A percentile compares a stretch with the other conserved stretches of the same genome.
phyloP scores from a whole-genome alignment of 2,797 vertebrate species.

The Halcyon smyrnensis region DNA sequence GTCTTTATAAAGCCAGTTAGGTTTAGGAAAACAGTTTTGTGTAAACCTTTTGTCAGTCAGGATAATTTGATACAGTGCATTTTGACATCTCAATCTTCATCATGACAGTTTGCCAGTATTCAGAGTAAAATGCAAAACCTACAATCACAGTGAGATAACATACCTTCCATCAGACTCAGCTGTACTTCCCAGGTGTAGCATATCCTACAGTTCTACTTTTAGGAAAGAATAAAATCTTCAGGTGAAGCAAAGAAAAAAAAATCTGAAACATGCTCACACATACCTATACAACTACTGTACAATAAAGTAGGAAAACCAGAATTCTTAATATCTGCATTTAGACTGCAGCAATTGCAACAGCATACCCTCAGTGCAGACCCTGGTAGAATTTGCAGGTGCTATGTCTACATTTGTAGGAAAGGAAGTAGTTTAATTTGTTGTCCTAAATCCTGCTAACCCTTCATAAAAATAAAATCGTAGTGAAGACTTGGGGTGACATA shows the following conservation, averaged over 20 bases:
- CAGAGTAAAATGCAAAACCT: conserved; percentile 17
- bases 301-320: not conserved
- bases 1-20: not conserved
- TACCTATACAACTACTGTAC: no score
- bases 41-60: not conserved
- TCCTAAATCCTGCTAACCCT: not conserved
- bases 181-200: not conserved
- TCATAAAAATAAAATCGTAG: not conserved
- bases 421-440: not conserved
- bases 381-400: not conserved
- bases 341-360: not conserved
- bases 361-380: not conserved
- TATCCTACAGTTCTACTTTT: not conserved
- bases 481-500: not conserved
- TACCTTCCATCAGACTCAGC: not conserved
- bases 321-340: not conserved
- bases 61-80: not conserved
- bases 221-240: not conserved
- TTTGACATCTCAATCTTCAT: not conserved
- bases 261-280: not conserved
- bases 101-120: not conserved
- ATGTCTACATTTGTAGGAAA: not conserved
- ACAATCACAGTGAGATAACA: not conserved
- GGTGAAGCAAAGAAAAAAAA: not conserved
- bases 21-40: not conserved